Evolutionary conservation across 2,888 invertebrate genomes (phyloP).

Genomic region (Drosophila mulleri): DNA sequence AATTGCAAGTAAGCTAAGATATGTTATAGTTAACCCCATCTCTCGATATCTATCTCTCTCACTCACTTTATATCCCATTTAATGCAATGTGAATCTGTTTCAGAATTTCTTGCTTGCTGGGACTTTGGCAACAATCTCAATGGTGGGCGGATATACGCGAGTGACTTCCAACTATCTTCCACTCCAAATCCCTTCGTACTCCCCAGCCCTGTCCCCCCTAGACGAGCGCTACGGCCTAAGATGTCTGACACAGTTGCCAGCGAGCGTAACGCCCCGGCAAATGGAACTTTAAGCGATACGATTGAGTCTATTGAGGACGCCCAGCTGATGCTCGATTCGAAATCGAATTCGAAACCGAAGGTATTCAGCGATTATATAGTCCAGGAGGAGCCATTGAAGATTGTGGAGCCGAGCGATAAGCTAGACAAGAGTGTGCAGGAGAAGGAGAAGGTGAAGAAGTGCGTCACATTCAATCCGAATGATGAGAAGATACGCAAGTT

Average conservation of each 20-base stretch:
- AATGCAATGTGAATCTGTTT: neutral
- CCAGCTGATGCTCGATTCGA: neutral
- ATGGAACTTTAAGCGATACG: constrained; percentile 62
- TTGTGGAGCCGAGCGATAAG: constrained; percentile 44
- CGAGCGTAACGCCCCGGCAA: constrained; percentile 62
- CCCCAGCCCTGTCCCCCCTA: constrained; percentile 32
- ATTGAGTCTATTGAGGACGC: constrained; percentile 17
- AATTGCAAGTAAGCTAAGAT: constrained; percentile 14
- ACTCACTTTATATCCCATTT: neutral
- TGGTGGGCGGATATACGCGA: constrained; percentile 62
- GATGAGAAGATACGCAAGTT: constrained; percentile 84
- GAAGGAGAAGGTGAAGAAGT: constrained; percentile 77
- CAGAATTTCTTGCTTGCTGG: constrained; percentile 15
- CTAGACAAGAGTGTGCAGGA: constrained; percentile 6
- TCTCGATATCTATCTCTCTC: neutral
- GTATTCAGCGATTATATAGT: constrained; percentile 23
- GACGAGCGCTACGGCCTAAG: constrained; percentile 40
- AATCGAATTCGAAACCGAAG: constrained; percentile 10
- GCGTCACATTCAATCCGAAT: constrained; percentile 82
- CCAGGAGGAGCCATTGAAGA: constrained; percentile 53
- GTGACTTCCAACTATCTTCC: constrained; percentile 62
- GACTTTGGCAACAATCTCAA: constrained; percentile 50
- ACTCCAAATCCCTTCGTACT: constrained; percentile 64
- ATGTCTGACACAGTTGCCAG: constrained; percentile 76
- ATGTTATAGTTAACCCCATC: neutral